Evolutionary conservation across 2,113 vertebrate species (phyloP), one percentile per base, ranked within the genome.

Genomic region (Lutjanus erythropterus): DNA sequence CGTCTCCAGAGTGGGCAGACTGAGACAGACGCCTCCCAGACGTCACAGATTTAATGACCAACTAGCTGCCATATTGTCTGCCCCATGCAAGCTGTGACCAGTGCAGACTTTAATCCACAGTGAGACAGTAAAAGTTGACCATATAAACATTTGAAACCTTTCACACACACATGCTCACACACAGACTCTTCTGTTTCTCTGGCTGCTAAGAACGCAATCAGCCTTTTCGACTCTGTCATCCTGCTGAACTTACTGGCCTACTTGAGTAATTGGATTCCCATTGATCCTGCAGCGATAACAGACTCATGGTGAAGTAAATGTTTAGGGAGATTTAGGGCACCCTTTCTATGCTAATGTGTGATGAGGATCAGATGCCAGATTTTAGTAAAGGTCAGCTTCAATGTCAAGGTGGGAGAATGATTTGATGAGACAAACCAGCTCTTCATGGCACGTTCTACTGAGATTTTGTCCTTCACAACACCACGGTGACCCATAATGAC

Each of bases 221-320:
- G 77, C 62, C 64, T 41, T 55, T 62, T 39, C 71, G 39, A 7
- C 74, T 62, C 29, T 31, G 64, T 78, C 60, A 83, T 64, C 84
- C 77, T 81, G 55, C 78, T 84, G 64, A 58, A 47, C 69, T 70
- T 53, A 58, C 61, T 80, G 86, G 75, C 88, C 89, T 83, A 86
- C 80, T 85, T 93, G 62, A 75, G 78, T 88, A 91, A 92, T 91
- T 81, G 84, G 91, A 92, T 93, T 91, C 52, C 64, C 66, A 77
- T 78, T 88, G 80, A 89, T 89, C 83, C 71, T 27, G 39, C 67
- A 50, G 31, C 44, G 29, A 76, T 47, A 88, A 80, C 62, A 87
- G 41, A 78, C 68, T 73, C 29, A 33, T 18, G 27, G 37, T 68
- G 35, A 69, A 77, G 70, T 52, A 74, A 81, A 75, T 75, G 46